phyloP scores from a whole-genome alignment of 2,888 invertebrate species.

The Amiota minor region DNA sequence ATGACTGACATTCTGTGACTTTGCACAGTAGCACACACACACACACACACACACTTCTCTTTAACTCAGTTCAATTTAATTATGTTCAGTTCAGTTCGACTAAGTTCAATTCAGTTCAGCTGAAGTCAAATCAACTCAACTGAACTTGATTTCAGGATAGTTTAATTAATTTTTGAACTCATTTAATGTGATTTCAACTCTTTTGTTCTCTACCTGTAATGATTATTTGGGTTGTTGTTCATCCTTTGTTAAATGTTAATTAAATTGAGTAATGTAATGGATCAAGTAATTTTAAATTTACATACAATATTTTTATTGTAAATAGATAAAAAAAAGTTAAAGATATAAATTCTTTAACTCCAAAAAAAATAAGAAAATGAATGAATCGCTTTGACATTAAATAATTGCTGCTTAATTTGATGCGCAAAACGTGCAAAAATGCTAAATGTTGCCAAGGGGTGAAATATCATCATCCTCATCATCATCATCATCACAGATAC shows the following conservation, averaged over 20 bases:
- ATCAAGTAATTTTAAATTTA: too few species aligned
- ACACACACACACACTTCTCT: too few species aligned
- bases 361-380: background rate
- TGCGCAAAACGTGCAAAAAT: constrained; percentile 40
- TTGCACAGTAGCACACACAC: constrained; percentile 13
- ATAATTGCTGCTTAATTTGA: constrained; percentile 38
- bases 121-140: too few species aligned
- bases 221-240: background rate
- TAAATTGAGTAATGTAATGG: constrained; percentile 11
- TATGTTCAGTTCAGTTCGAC: too few species aligned
- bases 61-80: too few species aligned
- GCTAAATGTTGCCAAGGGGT: constrained; percentile 9
- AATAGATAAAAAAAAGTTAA: too few species aligned
- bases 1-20: constrained; percentile 8
- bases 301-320: too few species aligned
- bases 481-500: background rate
- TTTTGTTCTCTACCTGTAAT: background rate
- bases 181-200: background rate
- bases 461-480: background rate
- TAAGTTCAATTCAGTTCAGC: too few species aligned
- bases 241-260: constrained; percentile 22
- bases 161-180: too few species aligned
- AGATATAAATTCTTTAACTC: too few species aligned
- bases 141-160: too few species aligned
- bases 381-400: constrained; percentile 29